Evolutionary conservation across 2,113 vertebrate species (phyloP).

Genomic region (Tichodroma muraria): DNA sequence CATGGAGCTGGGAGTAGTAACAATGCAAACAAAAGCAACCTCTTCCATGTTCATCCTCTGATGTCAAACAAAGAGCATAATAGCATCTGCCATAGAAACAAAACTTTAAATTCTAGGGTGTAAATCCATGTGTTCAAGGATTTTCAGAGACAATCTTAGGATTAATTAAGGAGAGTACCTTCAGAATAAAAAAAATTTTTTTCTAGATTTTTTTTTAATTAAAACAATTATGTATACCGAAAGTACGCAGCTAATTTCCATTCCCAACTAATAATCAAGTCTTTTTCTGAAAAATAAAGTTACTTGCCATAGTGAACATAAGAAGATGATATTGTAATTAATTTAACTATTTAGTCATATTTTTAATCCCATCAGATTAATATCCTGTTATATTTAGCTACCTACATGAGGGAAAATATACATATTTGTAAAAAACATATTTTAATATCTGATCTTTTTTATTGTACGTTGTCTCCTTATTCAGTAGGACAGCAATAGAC

Average conservation of each 20-base stretch:
- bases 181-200: neutral
- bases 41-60: neutral
- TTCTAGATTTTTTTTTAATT: neutral
- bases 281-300: neutral
- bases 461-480: neutral
- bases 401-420: neutral
- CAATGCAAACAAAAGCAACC: neutral
- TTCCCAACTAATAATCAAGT: neutral
- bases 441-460: neutral
- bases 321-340: neutral
- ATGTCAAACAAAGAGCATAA: neutral
- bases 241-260: neutral
- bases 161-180: neutral
- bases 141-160: neutral
- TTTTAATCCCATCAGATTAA: neutral
- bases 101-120: neutral
- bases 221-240: neutral
- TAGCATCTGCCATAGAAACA: neutral
- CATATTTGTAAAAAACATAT: neutral
- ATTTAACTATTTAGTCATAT: neutral
- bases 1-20: neutral
- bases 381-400: neutral
- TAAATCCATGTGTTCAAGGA: neutral
- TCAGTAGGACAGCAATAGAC: neutral
- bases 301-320: neutral